phyloP scores from a whole-genome alignment of 2,888 invertebrate genomes.

The Melieria omissa region DNA sequence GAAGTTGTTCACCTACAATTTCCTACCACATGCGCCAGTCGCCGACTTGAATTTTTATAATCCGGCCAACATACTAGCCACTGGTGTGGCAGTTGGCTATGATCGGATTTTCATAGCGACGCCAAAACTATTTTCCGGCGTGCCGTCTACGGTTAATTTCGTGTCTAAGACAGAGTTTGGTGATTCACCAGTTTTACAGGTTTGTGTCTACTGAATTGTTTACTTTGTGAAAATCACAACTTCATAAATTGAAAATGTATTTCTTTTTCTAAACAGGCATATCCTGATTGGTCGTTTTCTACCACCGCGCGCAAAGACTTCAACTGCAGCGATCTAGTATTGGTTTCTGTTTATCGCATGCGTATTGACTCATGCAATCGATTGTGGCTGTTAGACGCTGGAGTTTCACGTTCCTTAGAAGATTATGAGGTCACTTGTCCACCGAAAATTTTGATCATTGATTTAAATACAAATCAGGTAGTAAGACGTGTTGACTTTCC shows the following conservation, averaged over 20 bases:
- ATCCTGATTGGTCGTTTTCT: constrained; percentile 83
- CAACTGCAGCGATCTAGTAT: constrained; percentile 80
- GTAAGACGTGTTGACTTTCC: constrained; percentile 76
- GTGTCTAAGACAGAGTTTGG: constrained; percentile 75
- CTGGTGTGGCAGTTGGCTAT: constrained; percentile 79
- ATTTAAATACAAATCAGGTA: constrained; percentile 76
- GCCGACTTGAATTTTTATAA: constrained; percentile 68
- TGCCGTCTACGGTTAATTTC: constrained; percentile 79
- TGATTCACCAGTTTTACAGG: constrained; percentile 77
- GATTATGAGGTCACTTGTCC: constrained; percentile 76
- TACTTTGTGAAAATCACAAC: not conserved
- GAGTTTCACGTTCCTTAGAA: constrained; percentile 70
- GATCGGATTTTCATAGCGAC: constrained; percentile 81
- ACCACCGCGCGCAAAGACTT: constrained; percentile 75
- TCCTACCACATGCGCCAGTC: constrained; percentile 72
- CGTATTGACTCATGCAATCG: constrained; percentile 84
- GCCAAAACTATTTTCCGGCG: constrained; percentile 79
- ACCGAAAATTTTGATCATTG: constrained; percentile 84
- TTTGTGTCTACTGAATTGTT: constrained; percentile 51
- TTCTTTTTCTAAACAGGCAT: constrained; percentile 69
- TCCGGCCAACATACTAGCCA: constrained; percentile 80
- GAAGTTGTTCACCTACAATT: constrained; percentile 76
- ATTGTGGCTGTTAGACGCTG: constrained; percentile 85
- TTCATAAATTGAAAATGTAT: not conserved
- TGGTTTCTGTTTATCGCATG: constrained; percentile 83